Evolutionary conservation across 2,113 vertebrate genomes (phyloP).

Genomic region (Theristicus caerulescens): DNA sequence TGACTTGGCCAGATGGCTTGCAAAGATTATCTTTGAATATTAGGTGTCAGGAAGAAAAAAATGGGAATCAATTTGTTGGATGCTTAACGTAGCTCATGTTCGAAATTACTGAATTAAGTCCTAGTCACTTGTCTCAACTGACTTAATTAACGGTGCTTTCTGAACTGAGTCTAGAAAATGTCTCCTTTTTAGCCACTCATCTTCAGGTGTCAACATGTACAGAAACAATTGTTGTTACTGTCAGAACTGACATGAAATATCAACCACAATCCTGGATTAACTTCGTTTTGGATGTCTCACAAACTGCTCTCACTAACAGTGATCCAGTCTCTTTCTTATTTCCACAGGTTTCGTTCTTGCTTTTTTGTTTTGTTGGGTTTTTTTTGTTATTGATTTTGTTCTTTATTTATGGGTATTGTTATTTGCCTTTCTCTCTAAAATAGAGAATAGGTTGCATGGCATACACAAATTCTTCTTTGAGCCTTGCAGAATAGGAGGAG

Average conservation of each 20-base stretch:
- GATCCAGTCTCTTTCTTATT: neutral
- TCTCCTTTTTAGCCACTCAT: constrained; percentile 26
- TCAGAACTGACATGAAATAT: constrained; percentile 63
- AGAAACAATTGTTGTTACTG: constrained; percentile 47
- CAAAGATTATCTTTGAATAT: constrained; percentile 15
- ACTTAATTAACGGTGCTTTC: neutral
- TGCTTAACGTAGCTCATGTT: neutral
- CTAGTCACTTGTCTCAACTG: neutral
- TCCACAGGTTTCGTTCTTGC: neutral
- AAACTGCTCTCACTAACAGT: neutral
- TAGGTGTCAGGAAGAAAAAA: constrained; percentile 11
- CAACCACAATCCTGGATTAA: constrained; percentile 49
- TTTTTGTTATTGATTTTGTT: neutral
- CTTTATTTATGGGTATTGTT: neutral
- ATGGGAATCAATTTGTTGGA: constrained; percentile 8
- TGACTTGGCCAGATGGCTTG: constrained; percentile 4
- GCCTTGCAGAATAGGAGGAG: neutral
- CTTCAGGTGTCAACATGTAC: constrained; percentile 56
- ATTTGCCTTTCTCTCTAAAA: neutral
- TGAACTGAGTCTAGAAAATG: constrained; percentile 3
- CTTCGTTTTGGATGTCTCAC: constrained; percentile 22
- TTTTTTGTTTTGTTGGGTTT: too few species aligned
- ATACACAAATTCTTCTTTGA: neutral
- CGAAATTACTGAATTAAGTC: constrained; percentile 12
- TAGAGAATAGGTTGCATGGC: neutral